Conservation (phyloP, 2,113 vertebrate genomes). For the Oceanodroma tethys region DNA sequence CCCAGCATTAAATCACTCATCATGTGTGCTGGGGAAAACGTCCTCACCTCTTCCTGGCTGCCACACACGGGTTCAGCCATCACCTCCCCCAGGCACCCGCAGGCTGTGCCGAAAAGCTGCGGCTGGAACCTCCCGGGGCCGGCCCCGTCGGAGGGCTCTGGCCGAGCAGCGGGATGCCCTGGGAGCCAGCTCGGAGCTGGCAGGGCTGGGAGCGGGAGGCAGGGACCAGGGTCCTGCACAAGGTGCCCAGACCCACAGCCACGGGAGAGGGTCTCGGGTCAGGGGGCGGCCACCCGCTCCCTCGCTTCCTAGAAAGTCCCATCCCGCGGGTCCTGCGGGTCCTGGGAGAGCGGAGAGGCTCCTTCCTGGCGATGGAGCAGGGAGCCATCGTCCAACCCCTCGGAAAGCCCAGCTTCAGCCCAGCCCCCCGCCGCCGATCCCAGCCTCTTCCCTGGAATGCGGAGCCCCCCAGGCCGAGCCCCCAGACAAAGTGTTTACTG, state of each 20-base stretch:
- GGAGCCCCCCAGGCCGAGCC: constrained; percentile 2
- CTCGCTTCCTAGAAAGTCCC: not conserved
- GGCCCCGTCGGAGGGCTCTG: accelerated
- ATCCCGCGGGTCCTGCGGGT: accelerated
- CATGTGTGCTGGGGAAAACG: not conserved
- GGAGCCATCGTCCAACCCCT: not conserved
- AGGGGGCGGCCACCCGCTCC: not conserved
- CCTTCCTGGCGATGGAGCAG: not conserved
- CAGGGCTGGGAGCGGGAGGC: not conserved
- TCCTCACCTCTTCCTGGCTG: not conserved
- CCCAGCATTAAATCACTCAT: not conserved
- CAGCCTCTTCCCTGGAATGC: constrained; percentile 49
- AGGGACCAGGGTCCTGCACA: not conserved
- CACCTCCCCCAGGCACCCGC: not conserved
- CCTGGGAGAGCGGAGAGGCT: not conserved
- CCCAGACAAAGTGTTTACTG: constrained; percentile 40
- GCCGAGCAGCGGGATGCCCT: accelerated
- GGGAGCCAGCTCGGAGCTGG: not conserved
- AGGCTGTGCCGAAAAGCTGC: not conserved
- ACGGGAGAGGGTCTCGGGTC: accelerated
- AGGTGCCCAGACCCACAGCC: not conserved
- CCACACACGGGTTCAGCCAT: not conserved
- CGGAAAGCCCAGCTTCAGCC: not conserved
- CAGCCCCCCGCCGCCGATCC: not conserved
- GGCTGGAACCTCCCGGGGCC: not conserved